phyloP scores from a whole-genome alignment of 1,140 invertebrate genomes.

The Zaprionus tsacasi region DNA sequence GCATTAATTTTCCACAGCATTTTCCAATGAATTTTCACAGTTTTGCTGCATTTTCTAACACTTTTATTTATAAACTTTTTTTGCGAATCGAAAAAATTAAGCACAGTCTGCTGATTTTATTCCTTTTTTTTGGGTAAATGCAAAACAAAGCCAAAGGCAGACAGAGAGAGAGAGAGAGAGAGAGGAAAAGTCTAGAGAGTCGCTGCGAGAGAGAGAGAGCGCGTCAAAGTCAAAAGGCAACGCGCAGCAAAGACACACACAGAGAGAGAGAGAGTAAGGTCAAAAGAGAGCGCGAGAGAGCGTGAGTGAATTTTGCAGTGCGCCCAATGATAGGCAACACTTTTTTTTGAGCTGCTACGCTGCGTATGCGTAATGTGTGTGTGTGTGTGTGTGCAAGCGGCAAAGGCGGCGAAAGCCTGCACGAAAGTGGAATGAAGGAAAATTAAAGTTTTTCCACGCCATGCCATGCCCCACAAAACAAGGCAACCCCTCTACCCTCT shows the following conservation, averaged over 20 bases:
- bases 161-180: conserved; percentile 12
- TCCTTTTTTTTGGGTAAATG: conserved; percentile 29
- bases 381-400: conserved; percentile 58
- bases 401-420: conserved; percentile 52
- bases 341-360: conserved; percentile 16
- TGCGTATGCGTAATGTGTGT: no score
- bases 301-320: not conserved
- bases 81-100: conserved; percentile 40
- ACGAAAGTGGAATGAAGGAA: conserved; percentile 70
- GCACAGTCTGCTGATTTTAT: conserved; percentile 52
- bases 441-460: conserved; percentile 59
- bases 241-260: conserved; percentile 9
- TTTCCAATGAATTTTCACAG: not conserved
- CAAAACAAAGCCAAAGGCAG: conserved; percentile 53
- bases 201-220: conserved; percentile 23
- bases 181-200: conserved; percentile 16
- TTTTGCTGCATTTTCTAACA: conserved; percentile 12
- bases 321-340: conserved; percentile 66
- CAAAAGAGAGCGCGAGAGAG: conserved; percentile 4
- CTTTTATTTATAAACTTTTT: conserved; percentile 25
- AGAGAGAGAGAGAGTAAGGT: conserved; percentile 2
- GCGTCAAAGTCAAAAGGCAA: conserved; percentile 28
- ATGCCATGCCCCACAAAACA: conserved; percentile 28
- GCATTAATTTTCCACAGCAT: not conserved
- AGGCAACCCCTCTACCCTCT: not conserved